A percentile compares a stretch with the other conserved stretches of the same genome.
Conservation (phyloP, 2,113 vertebrate genomes). For the Rhinolophus sinicus region DNA sequence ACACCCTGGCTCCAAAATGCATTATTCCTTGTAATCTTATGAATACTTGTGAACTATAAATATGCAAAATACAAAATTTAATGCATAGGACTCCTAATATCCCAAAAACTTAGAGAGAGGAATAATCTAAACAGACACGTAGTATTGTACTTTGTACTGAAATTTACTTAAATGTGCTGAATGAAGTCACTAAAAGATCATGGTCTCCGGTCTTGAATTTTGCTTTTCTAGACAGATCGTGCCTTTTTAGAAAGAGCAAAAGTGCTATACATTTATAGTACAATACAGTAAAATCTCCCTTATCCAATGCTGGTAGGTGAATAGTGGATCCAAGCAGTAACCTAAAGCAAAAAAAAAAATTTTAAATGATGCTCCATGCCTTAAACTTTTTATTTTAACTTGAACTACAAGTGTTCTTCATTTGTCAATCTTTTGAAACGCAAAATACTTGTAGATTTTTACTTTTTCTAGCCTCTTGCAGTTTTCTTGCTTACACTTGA, state of each 20-base stretch:
- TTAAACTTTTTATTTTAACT: slow-evolving; percentile 9
- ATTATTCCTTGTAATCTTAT: slow-evolving; percentile 4
- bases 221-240: slow-evolving; percentile 1
- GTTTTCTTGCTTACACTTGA: background rate
- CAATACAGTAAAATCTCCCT: background rate
- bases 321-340: background rate
- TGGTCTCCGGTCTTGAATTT: background rate
- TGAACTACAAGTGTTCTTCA: background rate
- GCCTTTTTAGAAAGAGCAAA: background rate
- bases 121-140: background rate
- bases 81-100: background rate
- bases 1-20: background rate
- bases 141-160: background rate
- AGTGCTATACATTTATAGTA: background rate
- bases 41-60: background rate
- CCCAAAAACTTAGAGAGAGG: background rate
- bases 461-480: background rate
- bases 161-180: background rate
- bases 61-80: background rate
- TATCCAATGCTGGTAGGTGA: background rate
- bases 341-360: background rate
- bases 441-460: slow-evolving; percentile 35
- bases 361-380: background rate
- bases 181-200: background rate
- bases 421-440: background rate